A percentile compares a stretch with the other conserved stretches of the same genome.
These are phyloP conservation scores for Caenorhabditis inopinata DNA, from an alignment of 1,140 invertebrate genomes.

Conservation along the genomic window DNA sequence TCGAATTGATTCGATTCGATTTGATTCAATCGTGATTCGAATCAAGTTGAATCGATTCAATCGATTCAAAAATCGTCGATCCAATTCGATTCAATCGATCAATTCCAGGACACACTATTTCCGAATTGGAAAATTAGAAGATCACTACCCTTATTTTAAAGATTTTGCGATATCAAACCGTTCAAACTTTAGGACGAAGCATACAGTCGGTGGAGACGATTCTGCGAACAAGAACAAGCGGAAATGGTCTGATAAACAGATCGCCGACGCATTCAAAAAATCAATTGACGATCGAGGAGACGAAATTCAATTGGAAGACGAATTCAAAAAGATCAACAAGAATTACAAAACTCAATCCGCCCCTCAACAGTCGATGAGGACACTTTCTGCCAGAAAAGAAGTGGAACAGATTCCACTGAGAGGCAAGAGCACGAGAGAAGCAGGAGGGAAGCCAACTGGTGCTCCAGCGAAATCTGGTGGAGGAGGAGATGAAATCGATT, in stretches of 20 bases:
- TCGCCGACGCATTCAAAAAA: neutral
- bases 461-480: neutral
- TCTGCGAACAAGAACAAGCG: neutral
- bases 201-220: neutral
- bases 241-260: neutral
- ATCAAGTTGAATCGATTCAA: too few relatives aligned
- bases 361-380: neutral
- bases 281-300: slow-evolving; percentile 8
- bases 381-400: neutral
- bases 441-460: neutral
- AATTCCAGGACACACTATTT: too few relatives aligned
- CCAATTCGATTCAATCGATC: too few relatives aligned
- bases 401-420: neutral
- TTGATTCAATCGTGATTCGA: too few relatives aligned
- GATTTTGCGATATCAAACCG: too few relatives aligned
- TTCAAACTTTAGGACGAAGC: neutral
- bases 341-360: neutral
- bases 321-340: slow-evolving; percentile 7
- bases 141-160: too few relatives aligned
- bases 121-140: too few relatives aligned
- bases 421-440: neutral
- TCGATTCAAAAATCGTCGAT: too few relatives aligned
- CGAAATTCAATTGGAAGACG: slow-evolving; percentile 20
- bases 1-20: too few relatives aligned
- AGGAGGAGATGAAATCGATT: neutral